phyloP scores from a whole-genome alignment of 2,888 invertebrate genomes.

The Brachypterus glaber region DNA sequence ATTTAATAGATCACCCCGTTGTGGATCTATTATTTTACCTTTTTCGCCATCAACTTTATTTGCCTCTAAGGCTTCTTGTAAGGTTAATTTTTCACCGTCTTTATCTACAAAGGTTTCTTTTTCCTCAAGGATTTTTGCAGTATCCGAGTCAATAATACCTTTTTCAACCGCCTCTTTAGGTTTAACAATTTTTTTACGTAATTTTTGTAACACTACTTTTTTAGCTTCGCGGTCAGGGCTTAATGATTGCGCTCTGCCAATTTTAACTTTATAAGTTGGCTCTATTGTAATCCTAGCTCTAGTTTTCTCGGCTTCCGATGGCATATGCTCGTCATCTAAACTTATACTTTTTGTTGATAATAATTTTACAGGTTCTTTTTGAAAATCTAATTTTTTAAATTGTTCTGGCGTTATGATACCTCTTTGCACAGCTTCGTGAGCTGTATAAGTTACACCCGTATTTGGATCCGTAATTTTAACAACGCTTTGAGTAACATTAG shows the following conservation, averaged over 20 bases:
- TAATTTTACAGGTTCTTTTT: conserved; percentile 23
- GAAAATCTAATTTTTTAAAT: conserved; percentile 28
- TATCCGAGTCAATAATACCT: conserved; percentile 68
- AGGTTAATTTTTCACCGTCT: conserved; percentile 53
- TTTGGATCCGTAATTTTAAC: conserved; percentile 42
- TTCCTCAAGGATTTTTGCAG: conserved; percentile 59
- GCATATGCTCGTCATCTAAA: conserved; percentile 34
- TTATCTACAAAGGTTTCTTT: conserved; percentile 47
- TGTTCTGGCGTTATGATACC: conserved; percentile 34
- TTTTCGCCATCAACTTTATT: conserved; percentile 62
- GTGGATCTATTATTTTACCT: conserved; percentile 76
- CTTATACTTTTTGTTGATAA: conserved; percentile 34
- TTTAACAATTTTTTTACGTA: conserved; percentile 64
- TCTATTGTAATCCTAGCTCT: conserved; percentile 49
- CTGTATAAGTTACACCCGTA: conserved; percentile 39
- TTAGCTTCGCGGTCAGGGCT: conserved; percentile 55
- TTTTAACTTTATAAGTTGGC: conserved; percentile 58
- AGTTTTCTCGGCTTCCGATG: conserved; percentile 50
- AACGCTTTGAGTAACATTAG: conserved; percentile 39
- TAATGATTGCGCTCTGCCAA: conserved; percentile 50
- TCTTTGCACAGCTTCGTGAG: conserved; percentile 38
- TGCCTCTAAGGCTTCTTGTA: conserved; percentile 65
- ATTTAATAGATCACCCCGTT: conserved; percentile 67
- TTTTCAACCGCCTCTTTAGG: conserved; percentile 69
- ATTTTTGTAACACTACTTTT: conserved; percentile 64